Evolutionary conservation across 92 coral and sea anemone genomes (phyloP).

Genomic region (Heliopora coerulea): DNA sequence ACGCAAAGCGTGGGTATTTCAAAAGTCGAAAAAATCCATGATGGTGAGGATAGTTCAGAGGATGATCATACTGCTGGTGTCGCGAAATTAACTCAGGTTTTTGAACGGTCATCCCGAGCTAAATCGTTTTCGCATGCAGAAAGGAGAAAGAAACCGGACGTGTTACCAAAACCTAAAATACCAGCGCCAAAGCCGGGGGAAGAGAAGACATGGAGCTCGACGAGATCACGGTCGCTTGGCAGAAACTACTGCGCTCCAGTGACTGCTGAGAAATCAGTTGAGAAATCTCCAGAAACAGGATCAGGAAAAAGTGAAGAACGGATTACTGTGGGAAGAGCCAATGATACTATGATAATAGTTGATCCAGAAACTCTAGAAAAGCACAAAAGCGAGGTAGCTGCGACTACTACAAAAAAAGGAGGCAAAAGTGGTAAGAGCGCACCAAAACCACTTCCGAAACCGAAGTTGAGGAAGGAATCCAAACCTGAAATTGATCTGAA

Average conservation of each 20-base stretch:
- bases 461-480: not conserved
- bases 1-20: slow-evolving; percentile 7
- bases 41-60: not conserved
- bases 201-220: not conserved
- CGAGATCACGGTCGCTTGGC: slow-evolving; percentile 16
- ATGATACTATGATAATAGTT: slow-evolving; percentile 9
- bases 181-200: slow-evolving; percentile 5
- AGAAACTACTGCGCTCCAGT: slow-evolving; percentile 29
- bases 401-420: slow-evolving; percentile 24
- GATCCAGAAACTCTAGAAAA: not conserved
- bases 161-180: slow-evolving; percentile 28
- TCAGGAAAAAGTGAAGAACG: not conserved
- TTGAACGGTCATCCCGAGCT: slow-evolving; percentile 26
- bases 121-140: slow-evolving; percentile 20
- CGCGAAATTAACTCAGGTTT: slow-evolving; percentile 26
- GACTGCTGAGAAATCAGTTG: not conserved
- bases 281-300: not conserved
- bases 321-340: not conserved
- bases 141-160: slow-evolving; percentile 24
- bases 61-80: slow-evolving; percentile 30
- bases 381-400: not conserved
- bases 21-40: not conserved
- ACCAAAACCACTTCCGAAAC: slow-evolving; percentile 42
- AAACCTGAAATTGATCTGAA: not conserved
- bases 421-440: not conserved